Percentiles rank a stretch among this genome's conserved stretches.
Evolutionary conservation across 2,888 invertebrate genomes (phyloP).

Genomic region (Heteropelma amictum): DNA sequence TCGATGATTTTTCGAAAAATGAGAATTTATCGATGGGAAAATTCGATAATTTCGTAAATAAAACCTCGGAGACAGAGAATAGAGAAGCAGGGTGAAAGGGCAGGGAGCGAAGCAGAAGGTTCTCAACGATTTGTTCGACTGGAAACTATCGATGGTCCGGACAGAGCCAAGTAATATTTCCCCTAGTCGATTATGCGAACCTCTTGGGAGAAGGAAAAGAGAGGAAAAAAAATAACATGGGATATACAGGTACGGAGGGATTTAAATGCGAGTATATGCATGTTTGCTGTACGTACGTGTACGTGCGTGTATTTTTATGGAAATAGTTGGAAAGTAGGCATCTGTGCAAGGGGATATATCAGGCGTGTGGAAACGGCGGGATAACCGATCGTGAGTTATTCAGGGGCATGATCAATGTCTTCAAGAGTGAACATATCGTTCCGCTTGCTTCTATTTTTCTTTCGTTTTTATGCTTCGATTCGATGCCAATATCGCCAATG

Average conservation of each 20-base stretch:
- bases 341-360: slow-evolving; percentile 15
- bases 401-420: slow-evolving; percentile 52
- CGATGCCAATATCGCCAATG: slow-evolving; percentile 5
- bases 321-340: slow-evolving; percentile 19
- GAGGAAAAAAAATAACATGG: slow-evolving; percentile 12
- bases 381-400: slow-evolving; percentile 38
- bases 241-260: not conserved
- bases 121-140: not conserved
- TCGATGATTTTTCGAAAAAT: no score
- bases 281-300: not conserved
- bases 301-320: slow-evolving; percentile 2
- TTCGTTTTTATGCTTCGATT: slow-evolving; percentile 16
- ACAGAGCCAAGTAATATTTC: slow-evolving; percentile 5
- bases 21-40: no score
- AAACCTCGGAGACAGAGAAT: no score
- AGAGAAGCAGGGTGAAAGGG: not conserved
- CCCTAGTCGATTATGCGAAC: not conserved
- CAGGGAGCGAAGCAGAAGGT: not conserved
- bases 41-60: slow-evolving; percentile 11
- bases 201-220: no score
- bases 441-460: slow-evolving; percentile 6
- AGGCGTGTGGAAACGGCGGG: not conserved
- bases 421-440: slow-evolving; percentile 52
- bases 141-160: not conserved
- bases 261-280: not conserved